A percentile compares a stretch with the other conserved stretches of the same genome.
Conservation (phyloP, 2,113 vertebrate genomes). For the Anolis carolinensis region DNA sequence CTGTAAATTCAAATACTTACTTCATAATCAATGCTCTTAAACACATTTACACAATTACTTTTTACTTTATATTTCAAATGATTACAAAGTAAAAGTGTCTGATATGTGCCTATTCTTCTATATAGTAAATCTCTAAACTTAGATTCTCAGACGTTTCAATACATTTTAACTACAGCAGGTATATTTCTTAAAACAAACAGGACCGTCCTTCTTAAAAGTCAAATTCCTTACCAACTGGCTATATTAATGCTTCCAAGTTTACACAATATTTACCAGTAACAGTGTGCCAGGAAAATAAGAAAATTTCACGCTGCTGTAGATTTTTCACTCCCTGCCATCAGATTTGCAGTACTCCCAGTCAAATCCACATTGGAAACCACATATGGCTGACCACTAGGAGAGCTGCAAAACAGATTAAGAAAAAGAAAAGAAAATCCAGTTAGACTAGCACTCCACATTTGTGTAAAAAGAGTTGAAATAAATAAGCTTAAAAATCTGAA, state of each 20-base stretch:
- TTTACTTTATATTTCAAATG: not conserved
- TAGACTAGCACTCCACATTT: slow-evolving; percentile 14
- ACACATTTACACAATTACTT: not conserved
- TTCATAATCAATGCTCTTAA: not conserved
- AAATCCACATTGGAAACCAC: slow-evolving; percentile 28
- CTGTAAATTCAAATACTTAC: not conserved
- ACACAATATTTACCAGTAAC: slow-evolving; percentile 25
- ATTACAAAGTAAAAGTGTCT: not conserved
- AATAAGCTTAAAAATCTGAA: slow-evolving; percentile 9
- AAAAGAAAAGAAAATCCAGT: slow-evolving; percentile 25
- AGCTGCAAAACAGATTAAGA: slow-evolving; percentile 33
- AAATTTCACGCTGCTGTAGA: slow-evolving; percentile 30
- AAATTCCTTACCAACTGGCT: slow-evolving; percentile 5
- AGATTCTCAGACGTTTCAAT: not conserved
- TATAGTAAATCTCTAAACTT: not conserved
- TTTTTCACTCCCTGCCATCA: slow-evolving; percentile 30
- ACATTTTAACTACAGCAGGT: not conserved
- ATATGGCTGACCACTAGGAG: slow-evolving; percentile 28
- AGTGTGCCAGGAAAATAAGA: slow-evolving; percentile 24
- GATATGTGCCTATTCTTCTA: not conserved
- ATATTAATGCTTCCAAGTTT: not conserved
- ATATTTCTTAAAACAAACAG: not conserved
- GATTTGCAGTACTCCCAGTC: slow-evolving; percentile 25
- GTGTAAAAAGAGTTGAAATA: slow-evolving; percentile 6
- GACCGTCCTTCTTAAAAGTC: not conserved